Evolutionary conservation across 2,113 vertebrate species (phyloP).

Genomic region (Trichomycterus rosablanca): DNA sequence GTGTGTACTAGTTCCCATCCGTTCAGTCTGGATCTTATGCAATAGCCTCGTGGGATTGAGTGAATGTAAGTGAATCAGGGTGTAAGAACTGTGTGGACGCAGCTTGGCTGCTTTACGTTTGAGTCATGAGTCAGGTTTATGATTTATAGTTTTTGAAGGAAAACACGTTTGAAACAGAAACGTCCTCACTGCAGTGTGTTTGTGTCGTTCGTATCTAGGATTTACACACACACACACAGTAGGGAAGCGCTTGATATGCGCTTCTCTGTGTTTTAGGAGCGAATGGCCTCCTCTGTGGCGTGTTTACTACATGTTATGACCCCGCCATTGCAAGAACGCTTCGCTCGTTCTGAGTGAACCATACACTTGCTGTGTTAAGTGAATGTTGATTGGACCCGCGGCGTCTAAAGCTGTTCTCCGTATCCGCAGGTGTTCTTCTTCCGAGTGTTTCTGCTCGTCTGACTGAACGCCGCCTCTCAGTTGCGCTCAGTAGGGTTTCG

Average conservation of each 20-base stretch:
- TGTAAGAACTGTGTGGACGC: background rate
- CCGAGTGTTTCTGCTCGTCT: slow-evolving; percentile 19
- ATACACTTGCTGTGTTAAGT: slow-evolving; percentile 10
- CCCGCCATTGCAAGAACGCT: background rate
- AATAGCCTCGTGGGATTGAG: background rate
- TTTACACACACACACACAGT: too few species aligned
- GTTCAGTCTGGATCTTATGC: background rate
- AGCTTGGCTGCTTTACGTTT: background rate
- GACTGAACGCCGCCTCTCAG: slow-evolving; percentile 9
- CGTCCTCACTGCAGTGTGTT: background rate
- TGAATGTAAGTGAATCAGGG: background rate
- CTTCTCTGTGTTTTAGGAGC: background rate
- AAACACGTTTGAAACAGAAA: background rate
- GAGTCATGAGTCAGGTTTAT: background rate
- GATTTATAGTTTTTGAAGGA: background rate
- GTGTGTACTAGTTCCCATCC: background rate
- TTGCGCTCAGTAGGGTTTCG: slow-evolving; percentile 15
- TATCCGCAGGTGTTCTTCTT: slow-evolving; percentile 3
- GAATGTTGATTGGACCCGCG: slow-evolving; percentile 21
- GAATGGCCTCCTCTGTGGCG: background rate
- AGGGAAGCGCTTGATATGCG: too few species aligned
- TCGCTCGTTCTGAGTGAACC: background rate
- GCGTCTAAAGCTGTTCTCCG: background rate
- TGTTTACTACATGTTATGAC: background rate
- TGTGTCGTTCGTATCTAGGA: too few species aligned